Evolutionary conservation across 1,140 invertebrate genomes (phyloP), one percentile per base, ranked within the genome.

Genomic region (Lineus longissimus): DNA sequence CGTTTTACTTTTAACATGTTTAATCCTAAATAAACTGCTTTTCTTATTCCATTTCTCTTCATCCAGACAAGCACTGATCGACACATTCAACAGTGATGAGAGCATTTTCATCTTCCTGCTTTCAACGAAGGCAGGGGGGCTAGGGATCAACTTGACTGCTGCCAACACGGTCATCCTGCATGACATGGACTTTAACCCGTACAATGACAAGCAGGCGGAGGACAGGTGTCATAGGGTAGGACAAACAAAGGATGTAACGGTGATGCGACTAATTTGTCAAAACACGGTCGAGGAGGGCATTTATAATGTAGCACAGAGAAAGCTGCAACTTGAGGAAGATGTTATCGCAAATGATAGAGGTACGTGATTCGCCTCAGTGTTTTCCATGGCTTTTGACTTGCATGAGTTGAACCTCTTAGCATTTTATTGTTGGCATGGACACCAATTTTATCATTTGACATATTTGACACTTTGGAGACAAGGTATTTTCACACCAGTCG

Each of bases 161-260:
- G 86, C 86, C 19, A 85, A 87, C 76, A 78, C 80, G 25, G 86
- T 87, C 41, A 85, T 87, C 54, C 68, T 87, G 29, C 86, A 87
- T 70, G 86, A 87, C 66, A 86, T 87, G 31, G 86, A 87, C 73
- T 86, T 94, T 75, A 98, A 97, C 84, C 95, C 95, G 0, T 95
- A 97, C 76, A 97, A 98, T 79, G 95, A 98, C 77, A 95, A 96
- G 78, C 95, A 97, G 82, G 95, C 95, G 0, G 95, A 98, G 81
- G 96, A 98, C 83, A 86, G 95, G 57, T 96, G 94, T 83, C 95
- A 98, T 79, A 86, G 95, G 62, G 90, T 98, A 80, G 95, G 95
- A 7, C 95, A 98, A 79, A 92, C 85, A 41, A 90, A 87, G 69
- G 88, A 91, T 2, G 94, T 97, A 1, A 87, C 84, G 15, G 90